These are phyloP conservation scores for Aphidius gifuensis DNA, from an alignment of 1,140 invertebrate genomes.

Conservation along the genomic window DNA sequence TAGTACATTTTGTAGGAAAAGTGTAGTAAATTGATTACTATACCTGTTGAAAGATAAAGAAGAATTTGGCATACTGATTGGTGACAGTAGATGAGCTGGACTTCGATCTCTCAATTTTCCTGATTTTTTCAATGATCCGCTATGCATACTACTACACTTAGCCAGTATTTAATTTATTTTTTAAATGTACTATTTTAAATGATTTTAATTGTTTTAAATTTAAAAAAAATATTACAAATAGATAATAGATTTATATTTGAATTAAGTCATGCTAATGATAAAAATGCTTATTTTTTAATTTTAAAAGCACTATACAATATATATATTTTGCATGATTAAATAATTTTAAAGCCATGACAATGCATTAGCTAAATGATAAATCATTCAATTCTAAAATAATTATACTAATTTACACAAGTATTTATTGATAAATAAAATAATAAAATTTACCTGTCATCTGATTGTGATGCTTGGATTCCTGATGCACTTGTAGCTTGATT, in stretches of 20 bases:
- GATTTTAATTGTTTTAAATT: no score
- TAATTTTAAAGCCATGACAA: neutral
- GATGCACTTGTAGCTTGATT: conserved; percentile 35
- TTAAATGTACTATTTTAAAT: conserved; percentile 10
- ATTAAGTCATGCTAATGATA: no score
- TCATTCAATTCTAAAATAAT: neutral
- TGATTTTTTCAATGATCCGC: conserved; percentile 53
- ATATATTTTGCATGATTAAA: neutral
- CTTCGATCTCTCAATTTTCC: conserved; percentile 54
- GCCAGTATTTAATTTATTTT: conserved; percentile 23
- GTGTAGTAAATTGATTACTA: conserved; percentile 31
- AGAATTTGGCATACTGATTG: conserved; percentile 69
- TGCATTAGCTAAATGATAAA: neutral
- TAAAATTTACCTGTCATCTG: conserved; percentile 46
- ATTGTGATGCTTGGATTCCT: conserved; percentile 40
- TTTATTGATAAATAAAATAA: conserved; percentile 4
- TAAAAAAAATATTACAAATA: neutral
- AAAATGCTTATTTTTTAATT: neutral
- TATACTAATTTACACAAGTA: neutral
- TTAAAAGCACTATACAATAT: neutral
- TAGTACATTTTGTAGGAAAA: neutral
- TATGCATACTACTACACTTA: conserved; percentile 38
- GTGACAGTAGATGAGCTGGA: conserved; percentile 67
- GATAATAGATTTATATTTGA: conserved; percentile 1
- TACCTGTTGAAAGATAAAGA: conserved; percentile 75